Conservation (phyloP, 2,113 vertebrate species). For the Campylomormyrus tamandua region DNA sequence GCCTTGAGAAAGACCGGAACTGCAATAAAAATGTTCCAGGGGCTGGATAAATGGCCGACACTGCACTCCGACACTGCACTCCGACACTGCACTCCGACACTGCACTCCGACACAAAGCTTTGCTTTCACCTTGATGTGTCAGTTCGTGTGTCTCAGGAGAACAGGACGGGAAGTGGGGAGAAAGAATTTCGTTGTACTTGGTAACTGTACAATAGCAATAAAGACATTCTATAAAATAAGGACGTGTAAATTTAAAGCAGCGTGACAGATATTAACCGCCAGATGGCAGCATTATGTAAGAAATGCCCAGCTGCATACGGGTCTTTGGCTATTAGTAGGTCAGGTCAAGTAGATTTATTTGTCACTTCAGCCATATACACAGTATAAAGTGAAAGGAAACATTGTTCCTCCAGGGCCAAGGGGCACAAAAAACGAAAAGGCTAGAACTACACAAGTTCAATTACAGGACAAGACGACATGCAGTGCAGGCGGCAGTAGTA, state of each 20-base stretch:
- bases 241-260: background rate
- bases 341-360: background rate
- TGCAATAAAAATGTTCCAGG: background rate
- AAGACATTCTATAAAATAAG: background rate
- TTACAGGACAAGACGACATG: background rate
- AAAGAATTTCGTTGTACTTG: background rate
- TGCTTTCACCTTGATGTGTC: background rate
- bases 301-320: too few relatives aligned
- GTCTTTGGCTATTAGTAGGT: background rate
- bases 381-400: background rate
- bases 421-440: background rate
- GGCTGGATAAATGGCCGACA: background rate
- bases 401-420: too few relatives aligned
- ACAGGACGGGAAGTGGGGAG: background rate
- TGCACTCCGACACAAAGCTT: background rate
- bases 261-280: background rate
- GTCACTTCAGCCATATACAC: background rate
- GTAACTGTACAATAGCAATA: background rate
- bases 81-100: too few relatives aligned
- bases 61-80: too few relatives aligned
- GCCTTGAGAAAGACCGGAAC: background rate
- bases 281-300: background rate
- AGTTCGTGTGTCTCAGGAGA: background rate
- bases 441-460: background rate
- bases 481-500: background rate